These are phyloP conservation scores for Falcunculus frontatus DNA, from an alignment of 2,113 vertebrate species.

Conservation along the genomic window DNA sequence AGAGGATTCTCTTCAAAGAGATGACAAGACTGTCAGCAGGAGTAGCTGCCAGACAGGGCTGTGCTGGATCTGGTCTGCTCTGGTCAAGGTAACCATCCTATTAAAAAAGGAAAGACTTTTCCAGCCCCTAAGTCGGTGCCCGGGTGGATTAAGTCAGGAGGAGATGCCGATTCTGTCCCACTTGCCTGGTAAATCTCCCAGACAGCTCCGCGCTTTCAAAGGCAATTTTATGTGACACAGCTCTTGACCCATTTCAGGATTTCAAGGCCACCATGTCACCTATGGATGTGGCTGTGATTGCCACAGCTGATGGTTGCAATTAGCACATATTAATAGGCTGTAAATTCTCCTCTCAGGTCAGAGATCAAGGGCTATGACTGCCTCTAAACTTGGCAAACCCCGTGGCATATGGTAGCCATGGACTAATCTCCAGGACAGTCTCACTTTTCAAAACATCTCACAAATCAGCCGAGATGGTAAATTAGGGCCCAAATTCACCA, in stretches of 20 bases:
- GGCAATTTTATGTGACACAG: neutral
- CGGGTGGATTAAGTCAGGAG: neutral
- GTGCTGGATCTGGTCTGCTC: neutral
- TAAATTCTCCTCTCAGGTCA: neutral
- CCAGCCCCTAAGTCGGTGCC: neutral
- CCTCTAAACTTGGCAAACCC: rapidly evolving
- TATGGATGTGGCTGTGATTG: neutral
- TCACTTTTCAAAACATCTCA: neutral
- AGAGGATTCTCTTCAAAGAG: neutral
- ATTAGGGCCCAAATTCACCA: neutral
- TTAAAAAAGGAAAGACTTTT: neutral
- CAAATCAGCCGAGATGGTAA: neutral
- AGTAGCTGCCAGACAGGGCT: neutral
- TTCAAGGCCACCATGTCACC: neutral
- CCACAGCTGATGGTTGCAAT: neutral
- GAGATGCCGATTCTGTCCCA: neutral
- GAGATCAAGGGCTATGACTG: neutral
- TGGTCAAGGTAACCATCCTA: neutral
- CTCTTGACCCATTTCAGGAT: neutral
- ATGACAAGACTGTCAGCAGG: neutral
- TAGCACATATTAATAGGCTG: neutral
- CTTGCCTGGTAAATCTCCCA: neutral
- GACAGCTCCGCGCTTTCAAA: neutral
- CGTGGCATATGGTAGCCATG: rapidly evolving
- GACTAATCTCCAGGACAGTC: neutral